These are phyloP conservation scores for Chelonus formosanus DNA, from an alignment of 2,888 invertebrate species.

Conservation along the genomic window DNA sequence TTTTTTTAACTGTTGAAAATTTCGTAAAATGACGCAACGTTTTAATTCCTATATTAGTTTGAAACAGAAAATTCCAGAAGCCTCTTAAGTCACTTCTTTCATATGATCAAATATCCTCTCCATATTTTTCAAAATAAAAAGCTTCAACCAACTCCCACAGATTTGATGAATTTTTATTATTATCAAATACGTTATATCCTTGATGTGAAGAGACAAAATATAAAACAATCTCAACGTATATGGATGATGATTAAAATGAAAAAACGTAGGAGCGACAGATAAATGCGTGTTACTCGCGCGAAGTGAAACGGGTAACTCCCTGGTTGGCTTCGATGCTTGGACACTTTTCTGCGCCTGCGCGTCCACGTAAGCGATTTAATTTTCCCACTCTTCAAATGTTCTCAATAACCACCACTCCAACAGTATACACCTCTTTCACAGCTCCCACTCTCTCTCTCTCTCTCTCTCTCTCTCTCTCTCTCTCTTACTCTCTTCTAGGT, in stretches of 20 bases:
- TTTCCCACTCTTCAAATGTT: slow-evolving; percentile 31
- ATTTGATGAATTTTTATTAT: background rate
- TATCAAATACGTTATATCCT: no score
- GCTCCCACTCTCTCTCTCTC: slow-evolving; percentile 18
- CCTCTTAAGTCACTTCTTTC: no score
- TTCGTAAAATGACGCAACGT: no score
- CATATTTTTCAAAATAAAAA: background rate
- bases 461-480: slow-evolving; percentile 20
- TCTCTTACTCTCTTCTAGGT: background rate
- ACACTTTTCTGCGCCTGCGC: slow-evolving; percentile 55
- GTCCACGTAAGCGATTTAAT: slow-evolving; percentile 24
- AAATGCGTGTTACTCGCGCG: slow-evolving; percentile 61
- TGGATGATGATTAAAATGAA: slow-evolving; percentile 21
- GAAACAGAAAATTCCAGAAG: no score
- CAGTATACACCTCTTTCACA: slow-evolving; percentile 5
- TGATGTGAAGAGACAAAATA: background rate
- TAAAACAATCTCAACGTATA: background rate
- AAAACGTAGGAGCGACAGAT: slow-evolving; percentile 26
- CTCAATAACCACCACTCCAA: slow-evolving; percentile 25
- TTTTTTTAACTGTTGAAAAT: no score
- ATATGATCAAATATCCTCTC: background rate
- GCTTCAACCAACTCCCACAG: background rate
- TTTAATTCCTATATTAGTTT: no score
- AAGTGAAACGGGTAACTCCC: slow-evolving; percentile 62
- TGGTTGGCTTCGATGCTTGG: slow-evolving; percentile 48